Evolutionary conservation across 2,888 invertebrate genomes (phyloP), one percentile per base, ranked within the genome.

Genomic region (Pachliopta kotzebuea): DNA sequence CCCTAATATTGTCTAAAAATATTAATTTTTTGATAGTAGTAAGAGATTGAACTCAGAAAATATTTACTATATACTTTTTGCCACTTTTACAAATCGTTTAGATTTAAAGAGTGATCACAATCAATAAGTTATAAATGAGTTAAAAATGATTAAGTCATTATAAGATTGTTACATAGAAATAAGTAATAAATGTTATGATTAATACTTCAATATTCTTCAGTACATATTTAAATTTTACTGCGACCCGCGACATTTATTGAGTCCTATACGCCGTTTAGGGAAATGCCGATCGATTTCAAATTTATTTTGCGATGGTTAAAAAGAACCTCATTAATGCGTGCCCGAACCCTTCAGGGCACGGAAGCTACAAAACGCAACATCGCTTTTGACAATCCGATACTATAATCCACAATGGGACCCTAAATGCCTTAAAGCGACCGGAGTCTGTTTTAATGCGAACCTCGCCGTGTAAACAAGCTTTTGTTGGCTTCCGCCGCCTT

Each of bases 391-490:
- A 76, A 74, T 74, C 70, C 76, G 74, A 71, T 71, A 63, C 71
- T 67, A 69, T 84, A 83, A 84, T 80, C 80, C 76, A 71, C 72
- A 76, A 79, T 78, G 75, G 77, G 80, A 76, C 79, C 77, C 70
- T 75, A 77, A 82, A 85, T 84, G 83, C 83, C 83, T 81, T 78
- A 75, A 81, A 85, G 80, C 80, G 77, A 78, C 77, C 76, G 76
- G 80, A 84, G 80, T 76, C 76, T 80, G 79, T 78, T 85, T 84
- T 80, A 84, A 80, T 80, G 80, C 78, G 79, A 82, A 77, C 79
- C 80, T 71, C 77, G 70, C 78, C 79, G 82, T 86, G 88, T 88
- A 88, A 88, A 88, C 88, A 88, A 80, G 81, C 83, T 83, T 81
- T 82, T 79, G 80, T 79, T 83, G 82, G 83, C 83, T 85, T 83